Evolutionary conservation across 2,113 vertebrate species (phyloP).

Genomic region (Toxotes jaculatrix): DNA sequence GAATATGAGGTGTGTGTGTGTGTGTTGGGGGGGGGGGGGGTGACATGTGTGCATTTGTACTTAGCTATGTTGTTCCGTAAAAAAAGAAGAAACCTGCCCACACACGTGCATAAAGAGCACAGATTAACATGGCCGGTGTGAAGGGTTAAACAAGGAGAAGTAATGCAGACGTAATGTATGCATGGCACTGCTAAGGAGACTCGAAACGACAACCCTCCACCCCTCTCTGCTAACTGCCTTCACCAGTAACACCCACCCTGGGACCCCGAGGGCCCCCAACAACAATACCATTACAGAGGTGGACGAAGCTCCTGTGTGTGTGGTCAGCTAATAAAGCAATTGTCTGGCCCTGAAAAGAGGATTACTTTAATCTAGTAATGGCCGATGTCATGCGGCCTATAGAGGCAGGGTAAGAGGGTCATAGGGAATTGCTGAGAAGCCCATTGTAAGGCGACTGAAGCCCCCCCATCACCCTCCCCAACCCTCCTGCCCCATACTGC

Average conservation of each 20-base stretch:
- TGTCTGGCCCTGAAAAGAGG: conserved; percentile 82
- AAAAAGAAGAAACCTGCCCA: not conserved
- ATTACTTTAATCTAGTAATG: conserved; percentile 86
- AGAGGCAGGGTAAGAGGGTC: conserved; percentile 70
- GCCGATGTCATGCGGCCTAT: conserved; percentile 67
- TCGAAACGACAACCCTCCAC: conserved; percentile 15
- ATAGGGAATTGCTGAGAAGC: conserved; percentile 62
- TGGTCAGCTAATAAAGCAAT: conserved; percentile 84
- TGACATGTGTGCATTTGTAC: too few species aligned
- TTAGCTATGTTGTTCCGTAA: too few species aligned
- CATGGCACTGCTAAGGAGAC: conserved; percentile 64
- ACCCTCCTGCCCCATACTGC: conserved; percentile 17
- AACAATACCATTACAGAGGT: conserved; percentile 81
- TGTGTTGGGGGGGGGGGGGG: too few species aligned
- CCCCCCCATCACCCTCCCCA: not conserved
- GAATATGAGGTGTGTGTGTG: not conserved
- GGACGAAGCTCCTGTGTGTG: conserved; percentile 78
- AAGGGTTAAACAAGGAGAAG: conserved; percentile 29
- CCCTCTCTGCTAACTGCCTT: conserved; percentile 25
- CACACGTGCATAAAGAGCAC: conserved; percentile 13
- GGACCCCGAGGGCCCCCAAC: conserved; percentile 66
- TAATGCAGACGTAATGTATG: conserved; percentile 26
- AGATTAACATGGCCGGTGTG: conserved; percentile 7
- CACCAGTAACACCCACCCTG: conserved; percentile 39
- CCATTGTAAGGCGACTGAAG: conserved; percentile 67